Evolutionary conservation across 2,888 invertebrate species (phyloP).

Genomic region (Hoplodrina ambigua): DNA sequence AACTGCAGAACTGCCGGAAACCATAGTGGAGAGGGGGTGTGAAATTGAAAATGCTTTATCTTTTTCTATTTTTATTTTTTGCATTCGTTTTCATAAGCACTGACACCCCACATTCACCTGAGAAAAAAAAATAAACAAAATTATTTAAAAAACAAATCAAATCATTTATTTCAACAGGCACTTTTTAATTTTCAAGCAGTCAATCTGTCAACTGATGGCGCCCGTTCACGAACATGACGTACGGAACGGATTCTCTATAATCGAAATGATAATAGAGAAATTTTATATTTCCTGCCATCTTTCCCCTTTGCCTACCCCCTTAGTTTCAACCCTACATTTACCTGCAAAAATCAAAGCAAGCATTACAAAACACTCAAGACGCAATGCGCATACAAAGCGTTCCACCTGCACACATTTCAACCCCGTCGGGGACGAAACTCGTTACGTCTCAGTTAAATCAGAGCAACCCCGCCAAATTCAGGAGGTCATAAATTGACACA

Average conservation of each 20-base stretch:
- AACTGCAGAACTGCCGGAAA: slow-evolving; percentile 16
- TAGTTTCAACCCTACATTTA: background rate
- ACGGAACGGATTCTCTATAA: no score
- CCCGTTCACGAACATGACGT: no score
- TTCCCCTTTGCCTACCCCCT: background rate
- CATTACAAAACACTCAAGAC: slow-evolving; percentile 32
- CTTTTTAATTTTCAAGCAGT: no score
- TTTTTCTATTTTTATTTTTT: no score
- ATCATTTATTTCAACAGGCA: no score
- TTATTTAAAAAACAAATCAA: no score
- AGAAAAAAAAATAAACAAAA: no score
- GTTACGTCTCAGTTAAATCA: slow-evolving; percentile 75
- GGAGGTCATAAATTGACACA: slow-evolving; percentile 80
- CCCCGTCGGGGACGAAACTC: slow-evolving; percentile 56
- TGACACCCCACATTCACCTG: no score
- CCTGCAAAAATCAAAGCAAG: slow-evolving; percentile 21
- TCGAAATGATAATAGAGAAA: no score
- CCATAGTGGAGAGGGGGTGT: slow-evolving; percentile 6
- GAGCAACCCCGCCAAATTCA: slow-evolving; percentile 75
- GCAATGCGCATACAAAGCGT: slow-evolving; percentile 53
- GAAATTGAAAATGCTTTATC: slow-evolving; percentile 2
- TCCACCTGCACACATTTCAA: slow-evolving; percentile 57
- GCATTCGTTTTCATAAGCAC: no score
- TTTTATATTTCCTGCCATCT: background rate
- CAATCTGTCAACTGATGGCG: no score